Base-by-base conservation (phyloP, 64 coral and sea anemone species). In the Stylophora pistillata region DNA sequence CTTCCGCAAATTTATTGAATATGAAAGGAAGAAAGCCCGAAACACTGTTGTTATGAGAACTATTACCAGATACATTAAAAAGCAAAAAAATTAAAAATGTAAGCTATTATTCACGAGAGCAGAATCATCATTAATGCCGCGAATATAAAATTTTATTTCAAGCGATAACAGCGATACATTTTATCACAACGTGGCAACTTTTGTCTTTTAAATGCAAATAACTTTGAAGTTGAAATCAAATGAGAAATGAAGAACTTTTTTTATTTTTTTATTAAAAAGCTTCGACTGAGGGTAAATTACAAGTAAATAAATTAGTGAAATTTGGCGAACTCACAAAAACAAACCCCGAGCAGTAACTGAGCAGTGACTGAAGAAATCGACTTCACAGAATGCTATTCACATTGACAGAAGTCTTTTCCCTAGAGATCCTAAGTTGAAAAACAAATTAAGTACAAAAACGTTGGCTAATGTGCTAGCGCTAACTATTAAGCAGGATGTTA, bases 171-270 rank as follows among this genome's bases (percentile, higher is more conserved):
- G 37, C 37, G 37, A 47, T n/a, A 15, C 58, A 10, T 58, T 79
- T 79, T 52, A 41, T n/a, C 20, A 76, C 64, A 20, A 37, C 41
- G 37, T 47, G 53, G 37, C 73, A 76, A 76, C 33, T 54, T 41
- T 41, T 47, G 21, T 78, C 25, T 27, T 25, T 78, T 78, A 4
- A 56, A 78, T 78, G 75, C 75, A 78, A 78, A 78, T 26, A 78
- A 56, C 15, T 23, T 20, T 14, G 23, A 56, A 78, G 23, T 15
- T 53, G 75, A 78, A 78, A 56, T 9, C 20, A 76, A 76, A 76
- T 23, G 32, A 76, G 15, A 26, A 25, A 21, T 21, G n/a, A 11
- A 12, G 0, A 27, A 5, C 9, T 68, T 68, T 68, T 65, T 26
- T 26, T 9, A 25, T 1, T 68, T 68, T 28, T 12, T 26, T n/a